Base-by-base conservation (phyloP, 2,888 invertebrate genomes). In the Liposcelis brunnea region DNA sequence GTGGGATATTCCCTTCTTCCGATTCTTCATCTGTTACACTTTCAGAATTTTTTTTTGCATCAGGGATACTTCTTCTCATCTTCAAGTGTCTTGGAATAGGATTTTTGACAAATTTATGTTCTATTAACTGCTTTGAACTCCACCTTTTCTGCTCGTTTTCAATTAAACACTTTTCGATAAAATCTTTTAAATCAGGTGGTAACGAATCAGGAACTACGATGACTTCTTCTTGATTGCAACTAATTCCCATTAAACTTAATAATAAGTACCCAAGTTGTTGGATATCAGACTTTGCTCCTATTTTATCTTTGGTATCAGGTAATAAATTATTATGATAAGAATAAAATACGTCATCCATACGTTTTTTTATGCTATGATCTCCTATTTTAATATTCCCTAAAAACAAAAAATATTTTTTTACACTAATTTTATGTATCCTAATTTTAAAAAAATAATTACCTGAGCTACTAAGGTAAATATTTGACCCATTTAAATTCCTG, bases 401-500 rank as follows among this genome's bases (percentile, higher is more conserved):
- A 58, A 58, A 49, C 48, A 43, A 50, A 42, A 46, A 49, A 43
- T 46, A n/a, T n/a, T n/a, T n/a, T n/a, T n/a, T n/a, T n/a, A n/a
- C n/a, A n/a, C n/a, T n/a, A n/a, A n/a, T n/a, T n/a, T n/a, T n/a
- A n/a, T n/a, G n/a, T n/a, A 31, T n/a, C 31, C 38, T 12, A 49
- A 49, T 46, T 2, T 21, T 42, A 44, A 40, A 48, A 46, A 31
- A 40, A 43, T 14, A 26, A 12, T 57, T 65, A 37, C 81, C 82
- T 46, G 62, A 62, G 42, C 73, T 70, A 54, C 80, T 80, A 58
- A 87, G 65, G 57, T 77, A 80, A 45, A 86, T 74, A 51, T 77
- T 80, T 15, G 77, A 74, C 54, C 77, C 76, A 48, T 79, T 66
- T n/a, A 93, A 64, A 61, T 85, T 80, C 55, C 80, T 78, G 59